Percentiles rank a stretch among this genome's conserved stretches.
Evolutionary conservation across 2,888 invertebrate species (phyloP).

Genomic region (Patella pellucida): DNA sequence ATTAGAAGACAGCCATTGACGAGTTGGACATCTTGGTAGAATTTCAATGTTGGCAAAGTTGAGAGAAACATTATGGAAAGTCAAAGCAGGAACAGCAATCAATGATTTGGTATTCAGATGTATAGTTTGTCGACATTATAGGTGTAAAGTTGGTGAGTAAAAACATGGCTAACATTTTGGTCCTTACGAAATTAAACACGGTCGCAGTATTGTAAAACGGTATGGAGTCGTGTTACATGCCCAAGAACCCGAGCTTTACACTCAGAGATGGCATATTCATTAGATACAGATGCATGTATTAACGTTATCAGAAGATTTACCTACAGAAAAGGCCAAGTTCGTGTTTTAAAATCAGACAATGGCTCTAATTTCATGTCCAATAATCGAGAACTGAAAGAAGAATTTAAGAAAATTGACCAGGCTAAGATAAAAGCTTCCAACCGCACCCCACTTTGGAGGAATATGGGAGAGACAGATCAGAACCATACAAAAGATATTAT

Average conservation of each 20-base stretch:
- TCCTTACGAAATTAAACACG: constrained; percentile 28
- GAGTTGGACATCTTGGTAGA: constrained; percentile 9
- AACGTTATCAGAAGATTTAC: constrained; percentile 28
- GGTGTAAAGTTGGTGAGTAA: neutral
- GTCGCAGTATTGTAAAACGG: constrained; percentile 23
- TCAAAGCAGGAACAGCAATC: constrained; percentile 33
- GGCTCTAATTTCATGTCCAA: constrained; percentile 35
- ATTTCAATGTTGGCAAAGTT: neutral
- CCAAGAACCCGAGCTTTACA: constrained; percentile 25
- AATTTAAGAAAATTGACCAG: constrained; percentile 28
- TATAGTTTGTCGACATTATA: neutral
- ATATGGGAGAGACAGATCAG: no score
- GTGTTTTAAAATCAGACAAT: constrained; percentile 27
- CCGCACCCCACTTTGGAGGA: accelerated
- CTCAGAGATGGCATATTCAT: constrained; percentile 26
- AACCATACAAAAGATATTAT: no score
- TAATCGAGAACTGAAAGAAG: constrained; percentile 26
- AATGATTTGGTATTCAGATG: constrained; percentile 24
- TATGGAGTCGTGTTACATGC: constrained; percentile 35
- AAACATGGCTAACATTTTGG: constrained; percentile 27
- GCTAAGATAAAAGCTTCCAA: constrained; percentile 1
- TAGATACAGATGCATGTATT: no score
- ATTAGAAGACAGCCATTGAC: neutral
- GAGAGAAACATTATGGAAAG: constrained; percentile 31
- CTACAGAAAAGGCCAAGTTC: constrained; percentile 22